Base-by-base conservation (phyloP, 2,797 vertebrate species). In the Pygocentrus nattereri region DNA sequence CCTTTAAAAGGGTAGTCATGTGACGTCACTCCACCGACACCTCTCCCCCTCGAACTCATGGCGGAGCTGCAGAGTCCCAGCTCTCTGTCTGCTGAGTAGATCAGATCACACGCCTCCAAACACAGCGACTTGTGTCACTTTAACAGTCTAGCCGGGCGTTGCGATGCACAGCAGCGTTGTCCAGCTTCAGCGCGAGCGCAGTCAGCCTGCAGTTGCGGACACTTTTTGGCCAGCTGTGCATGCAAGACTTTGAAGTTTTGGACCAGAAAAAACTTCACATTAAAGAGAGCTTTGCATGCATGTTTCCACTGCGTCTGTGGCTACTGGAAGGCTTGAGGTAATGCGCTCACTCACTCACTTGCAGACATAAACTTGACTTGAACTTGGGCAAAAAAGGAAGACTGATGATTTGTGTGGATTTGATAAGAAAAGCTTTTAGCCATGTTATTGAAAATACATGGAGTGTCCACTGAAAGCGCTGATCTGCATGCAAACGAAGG, bases 41-140 rank as follows among this genome's bases (percentile, higher is more conserved):
- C 84, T 79, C 25, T 64, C 64, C 19, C 54, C 38, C 52, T 70
- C 85, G 80, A 79, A 83, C 84, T 86, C 79, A 89, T 89, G 88
- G 88, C 86, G 88, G 85, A 89, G 82, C 77, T 82, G 81, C 81
- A 88, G 74, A 77, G 81, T 78, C 79, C 62, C 50, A 83, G 87
- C 64, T 87, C 88, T 87, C 74, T 76, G 47, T 87, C 7, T 10
- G 54, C n/a, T 23, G 54, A 58, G 3, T n/a, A 58, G 54, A 23
- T 58, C 8, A 5, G 54, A 58, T 58, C 19, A 54, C 6, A 10
- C 54, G 21, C 8, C 5, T 2, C 11, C 41, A 44, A n/a, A 7
- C n/a, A n/a, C 52, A 56, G 52, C 19, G 10, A 16, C 49, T 54
- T 23, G 1, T 11, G n/a, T 23, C n/a, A 2, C 21, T 58, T 23